A percentile compares a stretch with the other conserved stretches of the same genome.
phyloP scores from a whole-genome alignment of 2,797 vertebrate genomes.

The Scomberomorus guttatus region DNA sequence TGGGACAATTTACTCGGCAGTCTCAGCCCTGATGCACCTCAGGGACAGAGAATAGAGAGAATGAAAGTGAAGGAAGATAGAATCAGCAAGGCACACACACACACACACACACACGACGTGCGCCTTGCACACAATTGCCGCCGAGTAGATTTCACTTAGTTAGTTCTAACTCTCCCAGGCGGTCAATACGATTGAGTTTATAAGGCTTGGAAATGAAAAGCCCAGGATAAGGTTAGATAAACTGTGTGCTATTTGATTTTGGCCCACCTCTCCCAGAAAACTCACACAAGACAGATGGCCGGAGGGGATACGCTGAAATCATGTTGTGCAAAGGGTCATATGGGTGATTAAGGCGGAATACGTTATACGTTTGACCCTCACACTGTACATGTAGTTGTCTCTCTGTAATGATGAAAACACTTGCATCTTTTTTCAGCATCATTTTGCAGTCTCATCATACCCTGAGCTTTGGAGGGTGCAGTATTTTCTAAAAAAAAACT shows the following conservation, averaged over 20 bases:
- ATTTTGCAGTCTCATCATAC: neutral
- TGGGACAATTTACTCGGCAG: constrained; percentile 99
- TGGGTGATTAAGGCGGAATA: constrained; percentile 65
- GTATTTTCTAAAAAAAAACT: neutral
- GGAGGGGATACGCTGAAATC: constrained; percentile 68
- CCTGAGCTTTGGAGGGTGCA: neutral
- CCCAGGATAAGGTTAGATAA: constrained; percentile 95
- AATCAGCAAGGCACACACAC: constrained; percentile 90
- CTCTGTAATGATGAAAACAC: constrained; percentile 40
- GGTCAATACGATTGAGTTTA: constrained; percentile 97
- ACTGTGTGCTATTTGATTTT: constrained; percentile 88
- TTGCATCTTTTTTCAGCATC: neutral
- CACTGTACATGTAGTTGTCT: constrained; percentile 1
- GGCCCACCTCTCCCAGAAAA: constrained; percentile 74
- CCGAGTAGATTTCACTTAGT: constrained; percentile 98
- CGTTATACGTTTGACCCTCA: constrained; percentile 47
- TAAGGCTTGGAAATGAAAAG: constrained; percentile 98
- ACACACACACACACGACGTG: constrained; percentile 57
- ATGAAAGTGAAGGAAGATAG: constrained; percentile 99
- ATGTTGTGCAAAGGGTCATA: constrained; percentile 63
- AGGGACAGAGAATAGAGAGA: constrained; percentile 96
- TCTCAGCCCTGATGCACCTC: constrained; percentile 94
- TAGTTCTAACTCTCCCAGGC: constrained; percentile 94
- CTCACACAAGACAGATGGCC: constrained; percentile 77
- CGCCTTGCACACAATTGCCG: constrained; percentile 91